These are phyloP conservation scores for Laothoe populi DNA, from an alignment of 2,888 invertebrate species.

Conservation along the genomic window DNA sequence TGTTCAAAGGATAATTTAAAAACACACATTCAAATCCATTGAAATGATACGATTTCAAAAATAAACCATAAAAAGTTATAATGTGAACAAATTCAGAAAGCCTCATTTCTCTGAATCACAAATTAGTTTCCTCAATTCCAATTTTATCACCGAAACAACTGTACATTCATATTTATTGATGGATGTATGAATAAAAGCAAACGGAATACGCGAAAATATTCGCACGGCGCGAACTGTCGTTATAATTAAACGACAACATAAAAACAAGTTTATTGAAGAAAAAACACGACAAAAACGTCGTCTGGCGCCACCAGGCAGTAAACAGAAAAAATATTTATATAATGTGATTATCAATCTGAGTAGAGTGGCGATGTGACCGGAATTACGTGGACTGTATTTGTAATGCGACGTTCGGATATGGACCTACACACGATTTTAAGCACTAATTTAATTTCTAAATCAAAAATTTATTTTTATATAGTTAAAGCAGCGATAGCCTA, in stretches of 20 bases:
- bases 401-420: constrained; percentile 38
- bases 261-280: constrained; percentile 30
- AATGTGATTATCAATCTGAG: constrained; percentile 73
- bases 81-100: neutral
- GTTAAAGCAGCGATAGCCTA: too few species aligned
- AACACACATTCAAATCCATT: neutral
- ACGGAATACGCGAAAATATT: constrained; percentile 29
- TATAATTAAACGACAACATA: constrained; percentile 29
- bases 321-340: constrained; percentile 56
- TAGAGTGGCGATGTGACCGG: constrained; percentile 56
- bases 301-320: constrained; percentile 68
- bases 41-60: neutral
- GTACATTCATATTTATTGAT: constrained; percentile 12
- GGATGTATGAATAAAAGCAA: constrained; percentile 12
- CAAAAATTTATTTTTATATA: too few species aligned
- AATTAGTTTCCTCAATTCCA: constrained; percentile 7
- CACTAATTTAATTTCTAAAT: too few species aligned
- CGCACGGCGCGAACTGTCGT: constrained; percentile 42
- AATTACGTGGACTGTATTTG: constrained; percentile 57
- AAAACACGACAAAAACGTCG: constrained; percentile 33
- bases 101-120: neutral
- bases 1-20: neutral
- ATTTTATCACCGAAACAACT: constrained; percentile 12
- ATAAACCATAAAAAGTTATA: neutral
- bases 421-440: neutral